Evolutionary conservation across 2,888 invertebrate species (phyloP).

Genomic region (Drosophila mimica): DNA sequence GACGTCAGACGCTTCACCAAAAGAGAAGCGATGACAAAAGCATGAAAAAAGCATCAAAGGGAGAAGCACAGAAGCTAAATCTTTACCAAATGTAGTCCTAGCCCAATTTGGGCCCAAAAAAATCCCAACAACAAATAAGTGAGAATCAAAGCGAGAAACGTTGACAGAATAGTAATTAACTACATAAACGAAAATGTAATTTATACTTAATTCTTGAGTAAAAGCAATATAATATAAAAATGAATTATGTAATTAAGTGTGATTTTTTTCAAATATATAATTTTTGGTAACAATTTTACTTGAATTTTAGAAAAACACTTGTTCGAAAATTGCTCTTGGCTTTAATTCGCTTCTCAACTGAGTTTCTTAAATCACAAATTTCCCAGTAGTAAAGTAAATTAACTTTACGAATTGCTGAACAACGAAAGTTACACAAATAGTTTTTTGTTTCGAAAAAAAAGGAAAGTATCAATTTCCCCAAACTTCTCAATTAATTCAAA

Average conservation of each 20-base stretch:
- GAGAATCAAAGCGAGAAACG: not conserved
- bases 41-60: slow-evolving; percentile 5
- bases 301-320: not conserved
- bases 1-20: slow-evolving; percentile 26
- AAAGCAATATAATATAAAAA: not conserved
- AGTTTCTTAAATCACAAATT: not conserved
- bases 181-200: not conserved
- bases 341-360: not conserved
- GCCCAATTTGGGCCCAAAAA: not conserved
- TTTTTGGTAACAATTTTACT: not conserved
- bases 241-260: not conserved
- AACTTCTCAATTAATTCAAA: not conserved
- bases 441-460: not conserved
- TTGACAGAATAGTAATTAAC: not conserved
- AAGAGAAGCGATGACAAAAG: slow-evolving; percentile 5
- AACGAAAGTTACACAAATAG: not conserved
- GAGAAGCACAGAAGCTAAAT: slow-evolving; percentile 3
- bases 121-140: not conserved
- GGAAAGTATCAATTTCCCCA: not conserved
- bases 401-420: not conserved
- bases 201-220: not conserved
- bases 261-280: too few relatives aligned
- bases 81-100: not conserved
- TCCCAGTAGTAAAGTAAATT: not conserved
- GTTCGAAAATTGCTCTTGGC: not conserved